Conservation (phyloP, 2,888 invertebrate genomes). For the Marronus borbonicus region DNA sequence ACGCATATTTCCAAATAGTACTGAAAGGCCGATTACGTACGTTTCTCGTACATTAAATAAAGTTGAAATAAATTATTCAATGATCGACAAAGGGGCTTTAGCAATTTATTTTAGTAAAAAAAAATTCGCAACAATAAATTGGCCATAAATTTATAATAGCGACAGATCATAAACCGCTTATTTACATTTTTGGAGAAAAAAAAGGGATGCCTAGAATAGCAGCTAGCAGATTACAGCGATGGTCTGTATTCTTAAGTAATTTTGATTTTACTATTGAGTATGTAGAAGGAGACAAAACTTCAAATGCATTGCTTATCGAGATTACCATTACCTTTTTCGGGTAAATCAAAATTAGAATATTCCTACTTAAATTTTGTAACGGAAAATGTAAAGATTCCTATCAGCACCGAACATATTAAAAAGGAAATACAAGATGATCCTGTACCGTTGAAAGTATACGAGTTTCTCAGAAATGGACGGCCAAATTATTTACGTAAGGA, state of each 20-base stretch:
- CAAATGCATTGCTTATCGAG: background rate
- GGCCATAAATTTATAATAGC: background rate
- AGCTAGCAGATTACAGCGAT: background rate
- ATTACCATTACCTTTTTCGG: background rate
- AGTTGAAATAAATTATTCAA: background rate
- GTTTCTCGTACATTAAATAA: background rate
- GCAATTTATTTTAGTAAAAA: background rate
- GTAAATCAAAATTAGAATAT: too few relatives aligned
- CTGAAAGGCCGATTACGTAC: background rate
- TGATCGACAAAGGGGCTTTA: background rate
- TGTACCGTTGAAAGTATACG: too few relatives aligned
- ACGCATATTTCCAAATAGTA: background rate
- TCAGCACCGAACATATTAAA: too few relatives aligned
- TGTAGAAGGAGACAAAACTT: constrained; percentile 1
- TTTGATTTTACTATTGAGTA: constrained; percentile 6
- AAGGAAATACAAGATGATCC: too few relatives aligned
- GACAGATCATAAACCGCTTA: background rate
- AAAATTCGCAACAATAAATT: too few relatives aligned
- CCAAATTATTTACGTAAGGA: too few relatives aligned
- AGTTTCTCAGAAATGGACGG: too few relatives aligned
- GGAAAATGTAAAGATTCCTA: too few relatives aligned
- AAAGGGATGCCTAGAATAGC: constrained; percentile 1
- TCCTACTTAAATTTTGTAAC: too few relatives aligned
- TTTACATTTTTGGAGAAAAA: background rate
- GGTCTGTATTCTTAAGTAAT: background rate